Conservation (phyloP, 1,140 invertebrate genomes). For the Platyscapa corneri region DNA sequence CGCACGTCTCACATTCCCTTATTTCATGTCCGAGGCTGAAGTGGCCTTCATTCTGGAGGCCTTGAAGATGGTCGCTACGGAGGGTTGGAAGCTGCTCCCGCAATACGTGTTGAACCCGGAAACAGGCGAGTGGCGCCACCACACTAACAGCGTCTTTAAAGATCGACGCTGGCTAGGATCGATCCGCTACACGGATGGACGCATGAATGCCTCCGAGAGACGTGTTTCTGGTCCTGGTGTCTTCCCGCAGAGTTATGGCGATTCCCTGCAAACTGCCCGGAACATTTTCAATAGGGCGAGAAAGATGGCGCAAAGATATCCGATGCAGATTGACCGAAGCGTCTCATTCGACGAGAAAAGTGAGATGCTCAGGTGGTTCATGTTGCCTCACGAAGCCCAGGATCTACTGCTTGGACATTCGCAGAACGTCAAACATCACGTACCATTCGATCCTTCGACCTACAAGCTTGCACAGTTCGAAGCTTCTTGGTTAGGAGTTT, state of each 20-base stretch:
- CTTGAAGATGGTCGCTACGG: constrained; percentile 89
- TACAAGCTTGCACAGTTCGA: constrained; percentile 54
- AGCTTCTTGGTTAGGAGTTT: constrained; percentile 52
- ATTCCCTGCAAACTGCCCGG: constrained; percentile 85
- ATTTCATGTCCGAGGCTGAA: constrained; percentile 87
- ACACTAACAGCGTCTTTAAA: constrained; percentile 84
- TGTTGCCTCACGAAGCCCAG: constrained; percentile 86
- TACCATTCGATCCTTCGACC: constrained; percentile 80
- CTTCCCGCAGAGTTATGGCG: constrained; percentile 82
- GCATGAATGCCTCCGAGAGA: constrained; percentile 83
- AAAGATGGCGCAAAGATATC: constrained; percentile 84
- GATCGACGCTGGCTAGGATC: constrained; percentile 88
- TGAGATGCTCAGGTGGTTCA: constrained; percentile 87
- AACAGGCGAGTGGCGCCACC: constrained; percentile 93
- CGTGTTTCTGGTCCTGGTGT: constrained; percentile 80
- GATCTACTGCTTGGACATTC: constrained; percentile 82
- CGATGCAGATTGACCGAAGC: constrained; percentile 82
- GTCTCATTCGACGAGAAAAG: constrained; percentile 80
- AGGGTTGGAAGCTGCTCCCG: constrained; percentile 92
- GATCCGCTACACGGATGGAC: constrained; percentile 85
- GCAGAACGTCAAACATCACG: constrained; percentile 83
- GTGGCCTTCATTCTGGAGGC: constrained; percentile 89
- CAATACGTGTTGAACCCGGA: constrained; percentile 90
- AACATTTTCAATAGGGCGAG: constrained; percentile 85
- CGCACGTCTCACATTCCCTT: constrained; percentile 88